phyloP scores from a whole-genome alignment of 2,797 vertebrate species.

The Orestias chungarensis region DNA sequence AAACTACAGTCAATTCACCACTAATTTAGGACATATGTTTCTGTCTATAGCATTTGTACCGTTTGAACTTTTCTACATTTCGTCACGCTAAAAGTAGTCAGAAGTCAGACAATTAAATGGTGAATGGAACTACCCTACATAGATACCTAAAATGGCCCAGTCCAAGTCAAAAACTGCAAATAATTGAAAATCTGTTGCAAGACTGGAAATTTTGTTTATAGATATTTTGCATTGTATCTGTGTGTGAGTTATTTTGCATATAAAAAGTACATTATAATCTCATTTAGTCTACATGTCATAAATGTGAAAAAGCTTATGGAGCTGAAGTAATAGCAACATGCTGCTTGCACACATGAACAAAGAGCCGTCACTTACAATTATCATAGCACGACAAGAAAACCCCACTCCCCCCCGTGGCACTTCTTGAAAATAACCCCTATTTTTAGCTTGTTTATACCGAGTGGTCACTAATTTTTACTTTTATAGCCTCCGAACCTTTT shows the following conservation, averaged over 20 bases:
- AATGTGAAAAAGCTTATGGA: neutral
- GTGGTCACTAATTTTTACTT: neutral
- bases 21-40: neutral
- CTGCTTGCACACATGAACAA: neutral
- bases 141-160: neutral
- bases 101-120: no score
- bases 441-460: slow-evolving; percentile 17
- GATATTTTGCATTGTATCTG: neutral
- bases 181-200: neutral
- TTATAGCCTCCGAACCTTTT: slow-evolving; percentile 14
- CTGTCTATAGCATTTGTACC: neutral
- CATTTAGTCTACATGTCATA: neutral
- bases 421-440: slow-evolving; percentile 5
- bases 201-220: neutral
- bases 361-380: neutral
- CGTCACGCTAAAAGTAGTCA: neutral
- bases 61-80: neutral
- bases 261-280: no score
- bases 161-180: neutral
- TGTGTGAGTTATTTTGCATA: neutral
- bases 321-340: neutral
- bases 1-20: slow-evolving; percentile 25
- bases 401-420: neutral
- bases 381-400: neutral
- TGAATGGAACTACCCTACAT: no score